Evolutionary conservation across 2,888 invertebrate genomes (phyloP).

Genomic region (Oeneis ivallda): DNA sequence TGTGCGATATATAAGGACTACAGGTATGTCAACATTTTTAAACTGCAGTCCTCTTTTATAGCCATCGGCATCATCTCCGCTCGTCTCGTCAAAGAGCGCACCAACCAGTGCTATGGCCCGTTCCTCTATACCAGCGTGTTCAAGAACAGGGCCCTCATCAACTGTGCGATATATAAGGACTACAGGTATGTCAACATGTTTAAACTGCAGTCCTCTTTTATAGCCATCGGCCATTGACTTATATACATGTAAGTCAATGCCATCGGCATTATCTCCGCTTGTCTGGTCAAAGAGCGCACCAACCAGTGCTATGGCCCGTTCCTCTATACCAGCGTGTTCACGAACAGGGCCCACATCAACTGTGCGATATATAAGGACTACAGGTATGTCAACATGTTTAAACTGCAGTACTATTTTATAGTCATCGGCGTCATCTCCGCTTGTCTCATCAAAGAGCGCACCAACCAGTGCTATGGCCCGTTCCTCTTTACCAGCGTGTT

Average conservation of each 20-base stretch:
- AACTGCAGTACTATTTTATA: constrained; percentile 40
- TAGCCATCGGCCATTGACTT: constrained; percentile 59
- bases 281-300: constrained; percentile 64
- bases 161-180: constrained; percentile 68
- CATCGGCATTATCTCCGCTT: constrained; percentile 70
- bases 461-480: constrained; percentile 70
- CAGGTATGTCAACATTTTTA: background rate
- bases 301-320: constrained; percentile 73
- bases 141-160: constrained; percentile 68
- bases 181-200: background rate
- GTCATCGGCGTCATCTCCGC: constrained; percentile 71
- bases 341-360: constrained; percentile 68
- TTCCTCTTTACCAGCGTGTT: constrained; percentile 71
- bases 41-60: constrained; percentile 40
- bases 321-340: constrained; percentile 68
- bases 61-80: constrained; percentile 71
- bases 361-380: constrained; percentile 66
- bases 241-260: too few species aligned
- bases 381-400: background rate
- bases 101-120: constrained; percentile 70
- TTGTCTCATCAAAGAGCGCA: constrained; percentile 65
- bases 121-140: constrained; percentile 71
- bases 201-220: constrained; percentile 28
- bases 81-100: constrained; percentile 65
- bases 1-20: constrained; percentile 66